A percentile compares a stretch with the other conserved stretches of the same genome.
phyloP scores from a whole-genome alignment of 1,140 invertebrate genomes.

The Panagrolaimus sp. region DNA sequence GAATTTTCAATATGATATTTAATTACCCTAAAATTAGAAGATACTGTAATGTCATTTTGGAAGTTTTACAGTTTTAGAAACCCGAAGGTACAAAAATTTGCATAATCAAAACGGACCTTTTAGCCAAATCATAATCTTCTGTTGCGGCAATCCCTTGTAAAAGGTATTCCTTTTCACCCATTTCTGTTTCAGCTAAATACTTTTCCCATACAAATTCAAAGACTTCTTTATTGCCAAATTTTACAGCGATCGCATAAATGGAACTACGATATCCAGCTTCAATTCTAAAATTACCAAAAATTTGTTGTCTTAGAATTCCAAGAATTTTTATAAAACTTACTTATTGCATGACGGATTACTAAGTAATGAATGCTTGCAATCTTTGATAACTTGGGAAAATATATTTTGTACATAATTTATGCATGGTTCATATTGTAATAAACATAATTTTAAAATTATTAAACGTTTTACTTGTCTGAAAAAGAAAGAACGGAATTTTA shows the following conservation, averaged over 20 bases:
- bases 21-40: too few species aligned
- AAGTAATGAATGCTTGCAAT: background rate
- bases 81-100: too few species aligned
- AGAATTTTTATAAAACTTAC: slow-evolving; percentile 4
- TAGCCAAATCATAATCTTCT: background rate
- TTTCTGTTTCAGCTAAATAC: background rate
- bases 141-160: background rate
- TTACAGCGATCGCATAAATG: background rate
- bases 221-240: background rate
- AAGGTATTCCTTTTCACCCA: background rate
- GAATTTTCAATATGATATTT: too few species aligned
- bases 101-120: background rate
- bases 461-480: background rate
- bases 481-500: background rate
- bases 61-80: too few species aligned
- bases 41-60: too few species aligned
- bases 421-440: background rate
- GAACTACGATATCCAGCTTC: background rate
- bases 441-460: background rate
- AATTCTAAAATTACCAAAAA: background rate
- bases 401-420: background rate
- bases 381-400: background rate
- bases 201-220: slow-evolving; percentile 12
- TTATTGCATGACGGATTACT: background rate
- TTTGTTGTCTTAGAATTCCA: background rate